Percentiles rank a stretch among this genome's conserved stretches.
These are phyloP conservation scores for Nerophis lumbriciformis DNA, from an alignment of 2,113 vertebrate species.

Conservation along the genomic window DNA sequence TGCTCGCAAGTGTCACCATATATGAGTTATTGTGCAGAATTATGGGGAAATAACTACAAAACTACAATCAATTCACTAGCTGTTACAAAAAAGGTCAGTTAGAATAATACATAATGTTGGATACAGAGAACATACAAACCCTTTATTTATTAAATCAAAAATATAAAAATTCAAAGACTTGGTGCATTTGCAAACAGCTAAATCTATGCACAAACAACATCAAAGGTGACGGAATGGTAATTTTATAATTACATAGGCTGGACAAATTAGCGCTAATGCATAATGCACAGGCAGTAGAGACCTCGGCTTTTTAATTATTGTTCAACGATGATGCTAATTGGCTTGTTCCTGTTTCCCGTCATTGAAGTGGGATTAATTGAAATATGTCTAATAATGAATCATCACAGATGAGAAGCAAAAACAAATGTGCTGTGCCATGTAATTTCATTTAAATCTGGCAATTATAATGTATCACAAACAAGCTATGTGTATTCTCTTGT, in stretches of 20 bases:
- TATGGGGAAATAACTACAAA: no score
- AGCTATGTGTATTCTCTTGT: no score
- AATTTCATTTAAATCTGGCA: conserved; percentile 6
- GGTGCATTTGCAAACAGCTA: no score
- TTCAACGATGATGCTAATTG: conserved; percentile 33
- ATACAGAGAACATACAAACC: no score
- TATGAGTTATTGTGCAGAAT: no score
- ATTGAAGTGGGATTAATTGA: conserved; percentile 24
- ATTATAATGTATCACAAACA: neutral
- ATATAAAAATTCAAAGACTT: no score
- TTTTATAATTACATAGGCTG: conserved; percentile 25
- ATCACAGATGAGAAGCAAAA: conserved; percentile 21
- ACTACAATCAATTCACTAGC: no score
- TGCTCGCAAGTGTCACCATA: no score
- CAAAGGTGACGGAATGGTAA: conserved; percentile 38
- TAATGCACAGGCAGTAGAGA: conserved; percentile 26
- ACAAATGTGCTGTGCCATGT: neutral
- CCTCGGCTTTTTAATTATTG: conserved; percentile 37
- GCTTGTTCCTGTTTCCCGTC: conserved; percentile 4
- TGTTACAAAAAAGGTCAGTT: no score
- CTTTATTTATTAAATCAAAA: no score
- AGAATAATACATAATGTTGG: no score
- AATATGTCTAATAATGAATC: conserved; percentile 25
- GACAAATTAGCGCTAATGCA: conserved; percentile 38
- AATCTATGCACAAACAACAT: conserved; percentile 19